A percentile compares a stretch with the other conserved stretches of the same genome.
Evolutionary conservation across 2,113 vertebrate species (phyloP).

Genomic region (Thalassarche chlororhynchos): DNA sequence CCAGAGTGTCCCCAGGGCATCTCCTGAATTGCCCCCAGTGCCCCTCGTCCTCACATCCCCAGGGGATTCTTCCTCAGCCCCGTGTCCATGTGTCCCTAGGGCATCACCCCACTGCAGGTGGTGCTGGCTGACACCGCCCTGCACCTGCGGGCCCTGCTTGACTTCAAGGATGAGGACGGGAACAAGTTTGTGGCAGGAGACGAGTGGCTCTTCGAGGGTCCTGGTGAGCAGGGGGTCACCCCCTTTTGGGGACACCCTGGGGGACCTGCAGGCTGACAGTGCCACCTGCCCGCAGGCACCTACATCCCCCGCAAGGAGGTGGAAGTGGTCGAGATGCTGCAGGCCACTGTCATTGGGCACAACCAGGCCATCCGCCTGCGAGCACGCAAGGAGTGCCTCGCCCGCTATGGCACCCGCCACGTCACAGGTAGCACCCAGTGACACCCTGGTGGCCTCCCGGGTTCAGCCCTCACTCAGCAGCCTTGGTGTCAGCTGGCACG

Average conservation of each 20-base stretch:
- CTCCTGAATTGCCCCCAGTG: no score
- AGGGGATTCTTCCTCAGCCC: neutral
- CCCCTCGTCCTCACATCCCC: neutral
- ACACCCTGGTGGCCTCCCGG: neutral
- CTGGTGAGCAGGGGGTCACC: constrained; percentile 67
- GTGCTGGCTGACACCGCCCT: constrained; percentile 89
- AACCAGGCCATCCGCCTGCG: constrained; percentile 90
- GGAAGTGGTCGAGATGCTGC: constrained; percentile 83
- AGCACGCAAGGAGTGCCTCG: constrained; percentile 86
- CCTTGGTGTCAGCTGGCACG: no score
- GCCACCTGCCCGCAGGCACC: constrained; percentile 74
- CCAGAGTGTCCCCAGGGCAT: neutral
- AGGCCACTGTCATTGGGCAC: constrained; percentile 85
- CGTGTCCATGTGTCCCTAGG: constrained; percentile 49
- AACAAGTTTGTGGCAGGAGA: constrained; percentile 85
- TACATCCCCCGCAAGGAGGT: constrained; percentile 92
- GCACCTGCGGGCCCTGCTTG: constrained; percentile 87
- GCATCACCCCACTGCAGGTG: constrained; percentile 84
- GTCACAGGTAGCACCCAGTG: constrained; percentile 75
- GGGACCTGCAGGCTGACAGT: no score
- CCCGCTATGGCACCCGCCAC: constrained; percentile 76
- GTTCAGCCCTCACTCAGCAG: neutral
- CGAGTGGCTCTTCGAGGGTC: constrained; percentile 93
- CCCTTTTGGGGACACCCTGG: neutral
- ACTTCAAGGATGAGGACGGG: constrained; percentile 76